Evolutionary conservation across 2,113 vertebrate genomes (phyloP).

Genomic region (Alosa alosa): DNA sequence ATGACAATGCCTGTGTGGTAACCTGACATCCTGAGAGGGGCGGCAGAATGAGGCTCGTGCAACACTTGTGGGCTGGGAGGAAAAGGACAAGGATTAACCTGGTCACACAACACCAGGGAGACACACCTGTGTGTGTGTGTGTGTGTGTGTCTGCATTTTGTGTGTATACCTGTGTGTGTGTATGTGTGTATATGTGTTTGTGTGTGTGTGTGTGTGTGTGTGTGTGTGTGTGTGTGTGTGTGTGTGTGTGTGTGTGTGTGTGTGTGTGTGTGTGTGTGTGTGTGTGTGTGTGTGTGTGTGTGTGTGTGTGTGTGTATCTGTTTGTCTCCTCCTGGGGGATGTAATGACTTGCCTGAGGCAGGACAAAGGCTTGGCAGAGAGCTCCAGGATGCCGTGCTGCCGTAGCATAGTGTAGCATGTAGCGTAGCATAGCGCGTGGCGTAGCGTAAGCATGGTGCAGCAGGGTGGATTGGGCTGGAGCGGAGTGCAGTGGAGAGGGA

Average conservation of each 20-base stretch:
- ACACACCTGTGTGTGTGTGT: constrained; percentile 55
- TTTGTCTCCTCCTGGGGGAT: constrained; percentile 10
- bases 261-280: constrained; percentile 39
- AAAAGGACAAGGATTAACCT: constrained; percentile 52
- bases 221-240: constrained; percentile 28
- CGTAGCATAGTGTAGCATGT: too few relatives aligned
- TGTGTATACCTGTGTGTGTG: constrained; percentile 25
- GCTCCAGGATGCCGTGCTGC: background rate
- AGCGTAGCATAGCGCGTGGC: background rate
- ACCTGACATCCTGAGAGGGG: constrained; percentile 50
- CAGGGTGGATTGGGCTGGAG: background rate
- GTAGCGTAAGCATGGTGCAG: background rate
- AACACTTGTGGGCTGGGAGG: constrained; percentile 16
- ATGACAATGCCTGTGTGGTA: constrained; percentile 53
- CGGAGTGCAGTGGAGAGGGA: background rate
- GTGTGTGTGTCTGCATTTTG: background rate
- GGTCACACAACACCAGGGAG: constrained; percentile 44
- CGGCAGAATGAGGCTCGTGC: constrained; percentile 47
- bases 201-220: constrained; percentile 27
- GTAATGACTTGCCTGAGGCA: constrained; percentile 34
- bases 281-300: constrained; percentile 17
- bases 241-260: constrained; percentile 23
- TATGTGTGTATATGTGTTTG: constrained; percentile 36
- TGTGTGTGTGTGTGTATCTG: background rate
- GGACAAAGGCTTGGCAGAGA: constrained; percentile 29